These are phyloP conservation scores for Yponomeuta cagnagella DNA, from an alignment of 2,888 invertebrate species.

Conservation along the genomic window DNA sequence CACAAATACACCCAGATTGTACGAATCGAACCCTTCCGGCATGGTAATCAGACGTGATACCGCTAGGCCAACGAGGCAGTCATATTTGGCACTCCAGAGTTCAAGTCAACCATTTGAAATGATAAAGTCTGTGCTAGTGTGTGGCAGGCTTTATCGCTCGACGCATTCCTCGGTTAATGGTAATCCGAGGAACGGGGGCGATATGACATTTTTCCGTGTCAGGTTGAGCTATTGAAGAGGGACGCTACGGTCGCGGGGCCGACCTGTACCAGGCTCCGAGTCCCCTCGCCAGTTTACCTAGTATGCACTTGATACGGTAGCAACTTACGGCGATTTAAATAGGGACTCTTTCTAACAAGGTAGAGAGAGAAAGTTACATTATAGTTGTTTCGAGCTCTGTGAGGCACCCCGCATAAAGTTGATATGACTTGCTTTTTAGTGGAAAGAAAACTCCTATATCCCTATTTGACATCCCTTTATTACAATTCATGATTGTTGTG, in stretches of 20 bases:
- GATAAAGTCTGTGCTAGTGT: too few species aligned
- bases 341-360: too few species aligned
- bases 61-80: too few species aligned
- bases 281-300: constrained; percentile 32
- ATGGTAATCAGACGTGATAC: too few species aligned
- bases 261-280: constrained; percentile 63
- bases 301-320: too few species aligned
- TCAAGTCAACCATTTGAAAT: too few species aligned
- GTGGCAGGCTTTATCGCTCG: neutral
- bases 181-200: constrained; percentile 13
- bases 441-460: neutral
- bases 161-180: neutral
- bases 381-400: neutral
- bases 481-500: neutral
- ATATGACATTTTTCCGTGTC: constrained; percentile 42
- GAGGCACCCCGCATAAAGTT: constrained; percentile 33
- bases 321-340: too few species aligned
- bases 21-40: too few species aligned
- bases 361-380: too few species aligned
- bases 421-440: constrained; percentile 32
- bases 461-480: neutral
- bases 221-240: constrained; percentile 37
- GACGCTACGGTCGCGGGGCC: constrained; percentile 44
- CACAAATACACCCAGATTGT: too few species aligned
- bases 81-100: too few species aligned